Base-by-base conservation (phyloP, 2,797 vertebrate genomes). In the Spondyliosoma cantharus region DNA sequence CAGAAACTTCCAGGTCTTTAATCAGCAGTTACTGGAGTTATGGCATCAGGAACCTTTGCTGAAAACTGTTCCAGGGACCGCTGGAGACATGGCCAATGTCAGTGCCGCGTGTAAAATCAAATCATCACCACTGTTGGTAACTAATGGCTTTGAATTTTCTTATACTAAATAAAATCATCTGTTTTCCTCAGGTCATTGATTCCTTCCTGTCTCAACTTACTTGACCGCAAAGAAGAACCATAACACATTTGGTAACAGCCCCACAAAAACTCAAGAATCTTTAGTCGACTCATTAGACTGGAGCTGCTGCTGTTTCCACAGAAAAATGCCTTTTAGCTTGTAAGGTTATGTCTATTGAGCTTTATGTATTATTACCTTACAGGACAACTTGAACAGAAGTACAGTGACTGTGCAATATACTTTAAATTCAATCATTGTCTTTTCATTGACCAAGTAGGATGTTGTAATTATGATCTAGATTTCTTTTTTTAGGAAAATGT, bases 51-150 rank as follows among this genome's bases (percentile, higher is more conserved):
- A 96, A 86, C 94, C 93, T 78, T 91, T 90, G 81, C 93, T 97
- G 81, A 96, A 94, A 91, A 95, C 92, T 82, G 93, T 96, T 89
- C 95, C 96, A 79, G 96, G 96, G 93, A 93, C 94, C 92, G 96
- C 96, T 90, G 96, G 96, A 93, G 95, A 96, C 90, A 91, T 96
- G 87, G 96, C 96, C 91, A 97, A 96, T 96, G 97, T 98, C 93
- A 94, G 84, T 62, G 14, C 27, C 69, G 17, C 24, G 42, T 72
- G 17, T 43, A 67, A 68, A 32, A 63, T 14, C 6, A 37, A 46
- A 46, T 46, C 16, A 53, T 76, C 12, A 53, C 15, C 9, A 29
- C 17, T 20, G 19, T 50, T 14, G 42, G 37, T 37, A 37, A 37
- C 45, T 59, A 6, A 54, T 72, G 25, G 9, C 42, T 64, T 49